A percentile compares a stretch with the other conserved stretches of the same genome.
Evolutionary conservation across 2,888 invertebrate genomes (phyloP).

Genomic region (Hanleya hanleyi): DNA sequence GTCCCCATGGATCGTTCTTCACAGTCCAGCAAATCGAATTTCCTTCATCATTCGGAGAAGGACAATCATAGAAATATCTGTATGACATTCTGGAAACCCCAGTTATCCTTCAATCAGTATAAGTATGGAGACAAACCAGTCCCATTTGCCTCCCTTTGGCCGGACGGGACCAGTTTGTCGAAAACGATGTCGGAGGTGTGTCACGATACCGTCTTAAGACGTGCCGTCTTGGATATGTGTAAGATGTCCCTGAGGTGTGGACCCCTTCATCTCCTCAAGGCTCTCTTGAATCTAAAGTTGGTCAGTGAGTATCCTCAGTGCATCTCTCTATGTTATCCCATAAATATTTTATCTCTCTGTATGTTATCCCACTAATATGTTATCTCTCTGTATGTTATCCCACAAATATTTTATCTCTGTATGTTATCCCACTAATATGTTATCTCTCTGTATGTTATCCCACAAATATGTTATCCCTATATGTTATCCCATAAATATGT

Average conservation of each 20-base stretch:
- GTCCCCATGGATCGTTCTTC: neutral
- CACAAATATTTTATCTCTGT: too few species aligned
- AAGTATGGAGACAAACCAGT: conserved; percentile 46
- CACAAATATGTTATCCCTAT: too few species aligned
- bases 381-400: too few species aligned
- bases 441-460: too few species aligned
- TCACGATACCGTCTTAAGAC: conserved; percentile 39
- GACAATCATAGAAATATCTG: conserved; percentile 21
- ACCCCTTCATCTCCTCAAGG: conserved; percentile 48
- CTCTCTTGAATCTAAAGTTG: conserved; percentile 49
- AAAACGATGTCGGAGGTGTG: conserved; percentile 33
- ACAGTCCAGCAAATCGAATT: neutral
- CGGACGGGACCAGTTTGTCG: conserved; percentile 36
- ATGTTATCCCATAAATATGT: too few species aligned
- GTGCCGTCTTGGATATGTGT: conserved; percentile 54
- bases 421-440: too few species aligned
- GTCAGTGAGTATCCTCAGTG: conserved; percentile 49
- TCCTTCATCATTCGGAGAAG: neutral
- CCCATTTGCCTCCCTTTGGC: conserved; percentile 56
- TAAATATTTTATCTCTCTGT: too few species aligned
- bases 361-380: too few species aligned
- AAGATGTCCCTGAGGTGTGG: conserved; percentile 51
- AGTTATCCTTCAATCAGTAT: conserved; percentile 53
- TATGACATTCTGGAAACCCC: conserved; percentile 61
- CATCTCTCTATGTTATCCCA: too few species aligned